Evolutionary conservation across 1,140 invertebrate species (phyloP), one percentile per base, ranked within the genome.

Genomic region (Dendrolimus kikuchii): DNA sequence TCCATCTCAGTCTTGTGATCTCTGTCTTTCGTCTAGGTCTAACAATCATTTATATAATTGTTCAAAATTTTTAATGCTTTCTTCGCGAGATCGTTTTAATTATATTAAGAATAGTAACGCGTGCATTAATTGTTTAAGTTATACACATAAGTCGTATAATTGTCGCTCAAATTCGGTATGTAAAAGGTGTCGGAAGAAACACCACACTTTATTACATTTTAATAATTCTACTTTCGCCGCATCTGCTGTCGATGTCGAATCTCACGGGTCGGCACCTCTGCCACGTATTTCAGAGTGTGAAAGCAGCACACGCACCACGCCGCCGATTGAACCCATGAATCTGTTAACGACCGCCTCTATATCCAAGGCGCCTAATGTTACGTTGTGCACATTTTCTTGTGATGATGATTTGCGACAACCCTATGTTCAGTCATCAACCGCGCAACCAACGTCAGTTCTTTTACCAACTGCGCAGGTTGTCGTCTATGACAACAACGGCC

Each of bases 351-450:
- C 23, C 23, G 23, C 23, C 46, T 2, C 46, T 5, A 48, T 6
- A 10, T 23, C 46, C 23, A 5, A 4, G 2, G 5, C 46, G 5
- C 23, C 9, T 6, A 37, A 48, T 10, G 38, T 48, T 36, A 48
- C 46, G 37, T 48, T 48, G 38, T 48, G 46, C 46, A 48, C 46
- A 8, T 23, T 48, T 4, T 48, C 46, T 48, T 36, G 4, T 38
- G 37, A 37, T 48, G 46, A 48, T 2, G 23, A 3, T 23, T 23
- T 23, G 23, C 23, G 23, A 23, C 23, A 23, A 23, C 23, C 23
- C 23, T 23, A 23, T 3, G 23, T 2, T 23, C 23, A 23, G 23
- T 23, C 3, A 23, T 23, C 23, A 23, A 23, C 23, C 23, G 23
- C 23, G 23, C 23, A 23, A 3, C 1, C 23, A 23, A 23, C 3